Evolutionary conservation across 2,888 invertebrate genomes (phyloP).

Genomic region (Macrosoma leucophasiata): DNA sequence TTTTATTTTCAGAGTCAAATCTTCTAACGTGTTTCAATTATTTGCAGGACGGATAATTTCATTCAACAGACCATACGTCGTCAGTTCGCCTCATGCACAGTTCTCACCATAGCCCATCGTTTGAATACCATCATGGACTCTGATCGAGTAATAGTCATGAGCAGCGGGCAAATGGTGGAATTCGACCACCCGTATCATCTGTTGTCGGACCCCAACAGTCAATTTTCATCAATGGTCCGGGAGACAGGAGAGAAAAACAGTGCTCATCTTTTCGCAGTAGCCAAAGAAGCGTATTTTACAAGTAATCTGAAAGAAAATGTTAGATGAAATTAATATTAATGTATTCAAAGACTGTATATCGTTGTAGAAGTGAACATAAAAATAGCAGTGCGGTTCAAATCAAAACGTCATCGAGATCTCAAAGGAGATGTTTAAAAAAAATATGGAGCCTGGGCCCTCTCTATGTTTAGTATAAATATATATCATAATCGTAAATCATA

Average conservation of each 20-base stretch:
- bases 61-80: constrained; percentile 89
- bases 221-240: constrained; percentile 73
- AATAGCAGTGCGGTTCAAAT: no score
- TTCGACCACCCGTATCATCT: constrained; percentile 79
- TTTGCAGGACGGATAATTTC: constrained; percentile 81
- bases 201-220: constrained; percentile 68
- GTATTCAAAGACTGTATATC: no score
- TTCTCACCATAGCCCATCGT: constrained; percentile 93
- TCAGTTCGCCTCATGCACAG: constrained; percentile 87
- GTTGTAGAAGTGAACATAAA: constrained; percentile 1
- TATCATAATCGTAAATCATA: no score
- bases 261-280: constrained; percentile 59
- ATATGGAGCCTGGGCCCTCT: no score
- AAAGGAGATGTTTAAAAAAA: no score
- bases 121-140: constrained; percentile 95
- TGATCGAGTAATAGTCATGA: constrained; percentile 83
- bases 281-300: constrained; percentile 59
- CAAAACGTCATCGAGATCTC: no score
- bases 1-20: constrained; percentile 1
- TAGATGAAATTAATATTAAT: constrained; percentile 32
- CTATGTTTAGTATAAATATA: no score
- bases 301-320: constrained; percentile 49
- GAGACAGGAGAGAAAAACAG: constrained; percentile 77
- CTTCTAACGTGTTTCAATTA: constrained; percentile 2
- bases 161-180: constrained; percentile 76